These are phyloP conservation scores for Drosophila anomalata DNA, from an alignment of 2,888 invertebrate species.

Conservation along the genomic window DNA sequence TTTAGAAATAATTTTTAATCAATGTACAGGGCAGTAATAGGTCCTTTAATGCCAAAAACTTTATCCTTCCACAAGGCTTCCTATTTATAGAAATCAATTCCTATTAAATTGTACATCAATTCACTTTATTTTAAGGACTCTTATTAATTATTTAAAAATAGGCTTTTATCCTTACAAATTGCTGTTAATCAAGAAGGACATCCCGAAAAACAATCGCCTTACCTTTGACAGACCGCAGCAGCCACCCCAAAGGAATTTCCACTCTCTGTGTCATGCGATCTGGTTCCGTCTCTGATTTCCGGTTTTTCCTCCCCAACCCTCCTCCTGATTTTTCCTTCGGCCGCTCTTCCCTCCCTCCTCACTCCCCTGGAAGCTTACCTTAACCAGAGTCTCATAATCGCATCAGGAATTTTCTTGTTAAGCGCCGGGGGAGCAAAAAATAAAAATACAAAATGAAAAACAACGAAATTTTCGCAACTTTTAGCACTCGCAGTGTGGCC, in stretches of 20 bases:
- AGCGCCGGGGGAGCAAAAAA: slow-evolving; percentile 46
- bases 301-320: background rate
- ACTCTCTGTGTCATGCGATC: slow-evolving; percentile 45
- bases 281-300: slow-evolving; percentile 25
- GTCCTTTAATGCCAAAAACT: background rate
- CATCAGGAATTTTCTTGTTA: slow-evolving; percentile 75
- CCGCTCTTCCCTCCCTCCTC: background rate
- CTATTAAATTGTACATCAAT: background rate
- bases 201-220: slow-evolving; percentile 7
- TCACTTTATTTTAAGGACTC: background rate
- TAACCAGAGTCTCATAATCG: slow-evolving; percentile 75
- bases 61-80: background rate
- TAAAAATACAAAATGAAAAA: slow-evolving; percentile 26
- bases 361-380: slow-evolving; percentile 45
- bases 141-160: background rate
- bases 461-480: slow-evolving; percentile 61
- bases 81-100: background rate
- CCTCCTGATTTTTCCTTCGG: background rate
- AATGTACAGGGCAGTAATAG: too few species aligned
- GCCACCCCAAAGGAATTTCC: slow-evolving; percentile 45
- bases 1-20: too few species aligned
- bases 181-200: slow-evolving; percentile 23
- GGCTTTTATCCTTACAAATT: background rate
- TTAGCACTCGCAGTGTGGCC: slow-evolving; percentile 59
- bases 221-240: slow-evolving; percentile 44